phyloP scores from a whole-genome alignment of 2,797 vertebrate genomes.

The Parambassis ranga region DNA sequence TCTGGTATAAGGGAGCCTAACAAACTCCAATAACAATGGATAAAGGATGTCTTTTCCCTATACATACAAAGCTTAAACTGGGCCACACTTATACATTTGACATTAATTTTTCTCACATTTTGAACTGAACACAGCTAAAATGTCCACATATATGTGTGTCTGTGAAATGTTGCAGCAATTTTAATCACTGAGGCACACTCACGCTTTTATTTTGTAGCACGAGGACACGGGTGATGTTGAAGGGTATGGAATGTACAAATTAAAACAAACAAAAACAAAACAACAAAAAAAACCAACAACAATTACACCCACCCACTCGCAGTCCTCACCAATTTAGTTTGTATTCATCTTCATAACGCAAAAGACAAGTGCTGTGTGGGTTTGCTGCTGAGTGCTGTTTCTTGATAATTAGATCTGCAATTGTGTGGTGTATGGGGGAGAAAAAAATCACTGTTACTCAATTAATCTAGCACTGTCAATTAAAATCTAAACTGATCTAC shows the following conservation, averaged over 20 bases:
- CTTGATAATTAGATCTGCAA: conserved; percentile 40
- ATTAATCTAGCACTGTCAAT: conserved; percentile 19
- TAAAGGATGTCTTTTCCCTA: too few species aligned
- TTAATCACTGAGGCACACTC: too few species aligned
- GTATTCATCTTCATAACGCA: conserved; percentile 31
- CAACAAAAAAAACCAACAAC: conserved; percentile 19
- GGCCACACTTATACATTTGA: too few species aligned
- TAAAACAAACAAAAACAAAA: conserved; percentile 3
- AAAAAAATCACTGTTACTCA: background rate
- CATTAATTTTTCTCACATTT: too few species aligned
- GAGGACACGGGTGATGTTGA: background rate
- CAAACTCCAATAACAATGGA: too few species aligned
- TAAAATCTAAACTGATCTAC: background rate
- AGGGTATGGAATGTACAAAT: background rate
- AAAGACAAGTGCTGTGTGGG: conserved; percentile 34
- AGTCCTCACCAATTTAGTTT: conserved; percentile 14
- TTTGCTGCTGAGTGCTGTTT: conserved; percentile 24
- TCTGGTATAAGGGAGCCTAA: too few species aligned
- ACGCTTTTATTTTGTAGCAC: background rate
- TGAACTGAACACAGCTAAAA: too few species aligned
- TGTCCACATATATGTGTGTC: too few species aligned
- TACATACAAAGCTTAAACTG: too few species aligned
- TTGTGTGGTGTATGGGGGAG: background rate
- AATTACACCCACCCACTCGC: conserved; percentile 13
- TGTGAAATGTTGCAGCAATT: too few species aligned